phyloP scores from a whole-genome alignment of 2,888 invertebrate genomes.

The Patella caerulea region DNA sequence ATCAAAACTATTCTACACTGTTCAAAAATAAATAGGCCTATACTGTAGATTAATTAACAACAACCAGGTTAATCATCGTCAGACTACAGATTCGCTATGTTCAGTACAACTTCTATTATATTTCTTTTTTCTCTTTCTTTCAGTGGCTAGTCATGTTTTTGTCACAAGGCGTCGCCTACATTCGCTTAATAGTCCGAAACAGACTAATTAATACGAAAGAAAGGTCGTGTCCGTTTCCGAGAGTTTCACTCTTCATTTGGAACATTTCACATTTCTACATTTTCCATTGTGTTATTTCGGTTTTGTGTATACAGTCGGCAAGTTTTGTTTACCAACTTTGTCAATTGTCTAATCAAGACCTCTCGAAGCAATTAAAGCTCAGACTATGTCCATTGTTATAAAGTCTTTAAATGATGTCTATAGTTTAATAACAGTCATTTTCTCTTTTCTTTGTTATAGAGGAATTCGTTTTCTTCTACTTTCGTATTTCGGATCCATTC shows the following conservation, averaged over 20 bases:
- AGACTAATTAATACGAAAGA: not conserved
- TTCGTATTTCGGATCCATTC: no score
- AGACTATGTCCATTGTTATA: not conserved
- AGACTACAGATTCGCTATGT: no score
- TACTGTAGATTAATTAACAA: no score
- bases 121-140: no score
- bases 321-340: constrained; percentile 10
- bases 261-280: not conserved
- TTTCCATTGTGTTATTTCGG: not conserved
- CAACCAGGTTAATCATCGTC: no score
- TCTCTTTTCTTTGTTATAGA: no score
- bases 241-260: constrained; percentile 7
- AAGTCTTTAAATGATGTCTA: not conserved
- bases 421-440: constrained; percentile 7
- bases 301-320: constrained; percentile 1
- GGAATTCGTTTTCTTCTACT: no score
- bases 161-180: no score
- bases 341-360: constrained; percentile 11
- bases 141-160: no score
- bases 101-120: no score
- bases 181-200: not conserved
- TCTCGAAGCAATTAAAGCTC: constrained; percentile 6
- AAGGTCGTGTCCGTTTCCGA: not conserved
- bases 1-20: no score
- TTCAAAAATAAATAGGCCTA: no score